Evolutionary conservation across 2,797 vertebrate genomes (phyloP).

Genomic region (Acomys russatus): DNA sequence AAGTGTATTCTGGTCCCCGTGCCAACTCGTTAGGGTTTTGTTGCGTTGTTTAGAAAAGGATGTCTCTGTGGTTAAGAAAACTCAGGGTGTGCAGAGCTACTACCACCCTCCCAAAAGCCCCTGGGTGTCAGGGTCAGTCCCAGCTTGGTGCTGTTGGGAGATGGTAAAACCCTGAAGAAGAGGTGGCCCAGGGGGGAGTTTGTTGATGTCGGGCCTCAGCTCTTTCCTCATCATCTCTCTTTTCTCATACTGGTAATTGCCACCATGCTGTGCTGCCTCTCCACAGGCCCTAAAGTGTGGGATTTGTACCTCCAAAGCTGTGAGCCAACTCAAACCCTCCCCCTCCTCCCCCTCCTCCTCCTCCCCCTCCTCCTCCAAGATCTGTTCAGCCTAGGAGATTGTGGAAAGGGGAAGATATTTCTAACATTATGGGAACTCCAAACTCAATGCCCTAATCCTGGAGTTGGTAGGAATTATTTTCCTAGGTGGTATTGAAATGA

Average conservation of each 20-base stretch:
- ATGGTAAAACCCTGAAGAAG: background rate
- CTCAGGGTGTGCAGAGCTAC: background rate
- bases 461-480: background rate
- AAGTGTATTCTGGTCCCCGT: fast-evolving
- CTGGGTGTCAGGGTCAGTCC: background rate
- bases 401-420: background rate
- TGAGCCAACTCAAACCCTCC: background rate
- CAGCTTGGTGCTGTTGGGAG: background rate
- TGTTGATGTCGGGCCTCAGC: background rate
- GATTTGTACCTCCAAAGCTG: background rate
- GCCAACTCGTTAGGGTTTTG: background rate
- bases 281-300: background rate
- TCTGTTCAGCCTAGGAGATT: fast-evolving
- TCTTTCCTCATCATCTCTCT: background rate
- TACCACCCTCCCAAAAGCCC: background rate
- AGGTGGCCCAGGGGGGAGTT: background rate
- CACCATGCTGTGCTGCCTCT: background rate
- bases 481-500: background rate
- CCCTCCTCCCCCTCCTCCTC: too few species aligned
- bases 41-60: background rate
- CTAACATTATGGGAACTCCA: background rate
- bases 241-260: too few species aligned
- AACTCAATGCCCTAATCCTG: background rate
- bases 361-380: background rate
- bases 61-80: background rate